These are phyloP conservation scores for Dermochelys coriacea DNA, from an alignment of 2,797 vertebrate genomes.

Conservation along the genomic window DNA sequence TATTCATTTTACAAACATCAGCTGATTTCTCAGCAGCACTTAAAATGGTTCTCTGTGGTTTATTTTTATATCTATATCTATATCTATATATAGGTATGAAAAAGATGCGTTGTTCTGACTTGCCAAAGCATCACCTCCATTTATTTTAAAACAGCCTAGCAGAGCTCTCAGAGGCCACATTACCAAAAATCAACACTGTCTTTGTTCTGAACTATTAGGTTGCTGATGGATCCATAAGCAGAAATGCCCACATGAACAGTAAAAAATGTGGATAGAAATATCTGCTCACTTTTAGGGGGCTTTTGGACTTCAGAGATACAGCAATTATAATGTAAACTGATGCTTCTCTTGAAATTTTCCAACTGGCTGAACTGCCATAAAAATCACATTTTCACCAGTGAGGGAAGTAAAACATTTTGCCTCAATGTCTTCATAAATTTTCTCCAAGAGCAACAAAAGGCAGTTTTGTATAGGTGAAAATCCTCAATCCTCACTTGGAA, in stretches of 20 bases:
- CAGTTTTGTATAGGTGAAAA: not conserved
- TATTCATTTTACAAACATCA: not conserved
- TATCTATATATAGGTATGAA: rapidly evolving
- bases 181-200: slow-evolving; percentile 22
- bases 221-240: slow-evolving; percentile 29
- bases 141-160: slow-evolving; percentile 19
- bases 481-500: not conserved
- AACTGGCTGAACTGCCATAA: slow-evolving; percentile 20
- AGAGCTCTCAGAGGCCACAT: not conserved
- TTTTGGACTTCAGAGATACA: slow-evolving; percentile 48
- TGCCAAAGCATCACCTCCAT: slow-evolving; percentile 6
- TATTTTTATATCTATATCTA: too few relatives aligned
- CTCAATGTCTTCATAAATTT: not conserved
- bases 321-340: slow-evolving; percentile 25
- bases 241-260: not conserved
- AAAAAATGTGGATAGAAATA: slow-evolving; percentile 32
- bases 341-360: slow-evolving; percentile 33
- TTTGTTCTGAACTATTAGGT: slow-evolving; percentile 25
- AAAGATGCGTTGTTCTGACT: not conserved
- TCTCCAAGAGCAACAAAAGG: not conserved
- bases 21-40: not conserved
- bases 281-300: slow-evolving; percentile 22
- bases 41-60: not conserved
- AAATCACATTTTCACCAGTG: not conserved
- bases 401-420: slow-evolving; percentile 11